Base-by-base conservation (phyloP, 2,113 vertebrate species). In the Misgurnus anguillicaudatus region DNA sequence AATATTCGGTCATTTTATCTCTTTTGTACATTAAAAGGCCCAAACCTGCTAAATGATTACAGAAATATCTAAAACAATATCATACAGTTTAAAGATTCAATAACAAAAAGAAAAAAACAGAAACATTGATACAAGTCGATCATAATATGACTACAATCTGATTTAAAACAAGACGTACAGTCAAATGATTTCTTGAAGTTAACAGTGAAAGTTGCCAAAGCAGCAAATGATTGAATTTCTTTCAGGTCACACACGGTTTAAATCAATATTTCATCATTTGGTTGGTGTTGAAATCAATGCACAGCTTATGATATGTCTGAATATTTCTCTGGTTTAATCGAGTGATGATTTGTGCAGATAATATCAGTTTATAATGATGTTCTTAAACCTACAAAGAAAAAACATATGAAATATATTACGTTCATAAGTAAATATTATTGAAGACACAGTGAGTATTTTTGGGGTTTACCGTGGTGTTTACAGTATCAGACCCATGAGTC, bases 401-500 rank as follows among this genome's bases (percentile, higher is more conserved):
- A 17, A 53, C 24, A 69, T 8, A 4, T 16, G 1, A 3, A 67
- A 47, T 41, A 39, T 4, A 31, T 31, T 31, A 31, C 39, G 61
- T 17, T 38, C 6, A 31, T 14, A 31, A 38, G 38, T 19, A 9
- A 9, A 48, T 48, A 11, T 3, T 0, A 0, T 48, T 9, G 2
- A 48, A 11, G 47, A 48, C 10, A 47, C 45, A 47, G 24, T 31
- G 24, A 31, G 24, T 31, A 31, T 31, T 31, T 31, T 31, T 31
- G 24, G 24, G 24, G 24, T 31, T 51, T 64, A 63, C 57, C 57
- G 9, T 60, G 19, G 14, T n/a, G 53, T 51, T 5, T 86, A 74
- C 13, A n/a, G 72, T 61, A 74, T 90, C 86, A 93, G 81, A 93
- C 92, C 92, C 92, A 93, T 41, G 92, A 93, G 88, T 93, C 92